These are phyloP conservation scores for Pelecanoides urinatrix DNA, from an alignment of 2,113 vertebrate genomes.

Conservation along the genomic window DNA sequence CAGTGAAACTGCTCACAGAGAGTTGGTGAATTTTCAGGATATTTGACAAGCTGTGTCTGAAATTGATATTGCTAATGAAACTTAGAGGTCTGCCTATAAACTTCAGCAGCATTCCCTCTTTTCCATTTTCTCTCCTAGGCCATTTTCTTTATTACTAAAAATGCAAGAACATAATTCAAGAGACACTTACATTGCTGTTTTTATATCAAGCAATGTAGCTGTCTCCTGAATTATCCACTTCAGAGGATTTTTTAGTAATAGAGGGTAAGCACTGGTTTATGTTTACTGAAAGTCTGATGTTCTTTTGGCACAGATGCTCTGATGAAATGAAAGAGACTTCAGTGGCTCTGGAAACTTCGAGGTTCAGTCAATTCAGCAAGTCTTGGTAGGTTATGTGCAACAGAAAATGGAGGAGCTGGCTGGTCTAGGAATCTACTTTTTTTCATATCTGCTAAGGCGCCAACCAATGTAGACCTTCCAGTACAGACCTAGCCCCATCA, in stretches of 20 bases:
- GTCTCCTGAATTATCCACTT: not conserved
- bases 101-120: not conserved
- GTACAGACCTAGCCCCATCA: not conserved
- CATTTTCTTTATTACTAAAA: not conserved
- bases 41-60: not conserved
- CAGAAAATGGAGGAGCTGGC: not conserved
- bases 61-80: not conserved
- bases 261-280: not conserved
- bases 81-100: not conserved
- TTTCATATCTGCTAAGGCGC: not conserved
- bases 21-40: not conserved
- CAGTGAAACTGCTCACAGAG: not conserved
- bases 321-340: not conserved
- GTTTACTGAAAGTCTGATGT: not conserved
- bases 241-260: not conserved
- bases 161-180: not conserved
- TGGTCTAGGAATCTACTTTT: not conserved
- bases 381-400: not conserved
- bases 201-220: not conserved
- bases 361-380: not conserved
- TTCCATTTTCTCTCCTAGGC: not conserved
- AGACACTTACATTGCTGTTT: not conserved
- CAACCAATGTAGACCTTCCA: not conserved
- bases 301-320: not conserved
- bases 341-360: not conserved